Evolutionary conservation across 2,888 invertebrate genomes (phyloP).

Genomic region (Drosophila hamatofila): DNA sequence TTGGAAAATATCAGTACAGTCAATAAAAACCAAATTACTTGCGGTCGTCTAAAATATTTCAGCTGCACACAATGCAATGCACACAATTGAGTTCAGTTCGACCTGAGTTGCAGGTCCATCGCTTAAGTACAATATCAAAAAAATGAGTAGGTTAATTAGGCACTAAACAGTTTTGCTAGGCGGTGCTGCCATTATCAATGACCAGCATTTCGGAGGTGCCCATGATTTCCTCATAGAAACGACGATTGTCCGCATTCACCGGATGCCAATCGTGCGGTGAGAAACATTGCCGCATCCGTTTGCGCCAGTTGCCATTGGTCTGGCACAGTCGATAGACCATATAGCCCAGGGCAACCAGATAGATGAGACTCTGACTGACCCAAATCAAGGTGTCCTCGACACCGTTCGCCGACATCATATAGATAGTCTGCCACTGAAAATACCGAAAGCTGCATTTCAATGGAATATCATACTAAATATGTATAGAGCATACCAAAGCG

Average conservation of each 20-base stretch:
- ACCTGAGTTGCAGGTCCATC: conserved; percentile 39
- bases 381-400: conserved; percentile 58
- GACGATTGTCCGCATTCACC: conserved; percentile 82
- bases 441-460: neutral
- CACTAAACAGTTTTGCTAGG: conserved; percentile 51
- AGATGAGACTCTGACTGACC: conserved; percentile 71
- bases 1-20: conserved; percentile 75
- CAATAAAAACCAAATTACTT: conserved; percentile 23
- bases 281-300: conserved; percentile 82
- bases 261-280: conserved; percentile 85
- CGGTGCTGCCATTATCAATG: conserved; percentile 57
- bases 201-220: conserved; percentile 83
- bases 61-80: conserved; percentile 24
- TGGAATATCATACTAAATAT: neutral
- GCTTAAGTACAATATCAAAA: conserved; percentile 50
- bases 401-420: conserved; percentile 39
- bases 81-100: conserved; percentile 67
- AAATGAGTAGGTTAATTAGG: conserved; percentile 50
- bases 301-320: conserved; percentile 75
- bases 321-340: conserved; percentile 76
- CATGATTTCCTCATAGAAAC: conserved; percentile 84
- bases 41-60: conserved; percentile 24
- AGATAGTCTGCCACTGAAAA: conserved; percentile 43
- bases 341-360: conserved; percentile 76
- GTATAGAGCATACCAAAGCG: conserved; percentile 65